Evolutionary conservation across 2,888 invertebrate species (phyloP).

Genomic region (Piscicola geometra): DNA sequence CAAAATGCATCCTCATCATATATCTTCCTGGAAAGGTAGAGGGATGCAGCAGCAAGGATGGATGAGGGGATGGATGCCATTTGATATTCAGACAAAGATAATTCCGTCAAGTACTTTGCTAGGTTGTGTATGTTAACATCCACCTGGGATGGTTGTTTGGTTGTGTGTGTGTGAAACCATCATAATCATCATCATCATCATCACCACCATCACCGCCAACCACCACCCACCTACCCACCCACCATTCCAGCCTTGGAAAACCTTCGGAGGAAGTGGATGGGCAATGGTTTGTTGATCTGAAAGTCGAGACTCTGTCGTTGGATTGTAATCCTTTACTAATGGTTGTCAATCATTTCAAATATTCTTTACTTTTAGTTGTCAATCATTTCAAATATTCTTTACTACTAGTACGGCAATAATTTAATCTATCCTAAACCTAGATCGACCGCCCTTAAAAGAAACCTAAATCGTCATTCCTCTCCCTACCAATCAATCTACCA

Average conservation of each 20-base stretch:
- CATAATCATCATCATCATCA: no score
- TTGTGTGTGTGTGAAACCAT: neutral
- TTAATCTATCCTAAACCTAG: no score
- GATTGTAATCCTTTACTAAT: neutral
- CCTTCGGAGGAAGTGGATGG: constrained; percentile 81
- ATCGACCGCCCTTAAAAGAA: no score
- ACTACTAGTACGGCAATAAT: no score
- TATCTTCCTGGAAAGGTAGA: constrained; percentile 67
- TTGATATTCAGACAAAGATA: constrained; percentile 73
- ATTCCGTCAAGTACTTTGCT: constrained; percentile 85
- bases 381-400: no score
- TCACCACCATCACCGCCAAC: no score
- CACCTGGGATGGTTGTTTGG: constrained; percentile 59
- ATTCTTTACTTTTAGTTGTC: no score
- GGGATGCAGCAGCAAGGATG: constrained; percentile 73
- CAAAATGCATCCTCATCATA: constrained; percentile 49
- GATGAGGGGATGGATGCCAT: constrained; percentile 75
- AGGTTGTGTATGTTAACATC: constrained; percentile 68
- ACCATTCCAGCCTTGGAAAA: constrained; percentile 58
- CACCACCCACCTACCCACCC: no score
- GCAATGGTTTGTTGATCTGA: constrained; percentile 77
- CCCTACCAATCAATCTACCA: no score
- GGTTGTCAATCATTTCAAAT: neutral
- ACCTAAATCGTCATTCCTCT: no score
- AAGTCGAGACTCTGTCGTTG: constrained; percentile 64